Conservation (phyloP, 1,140 invertebrate species). For the Diachasmimorpha longicaudata region DNA sequence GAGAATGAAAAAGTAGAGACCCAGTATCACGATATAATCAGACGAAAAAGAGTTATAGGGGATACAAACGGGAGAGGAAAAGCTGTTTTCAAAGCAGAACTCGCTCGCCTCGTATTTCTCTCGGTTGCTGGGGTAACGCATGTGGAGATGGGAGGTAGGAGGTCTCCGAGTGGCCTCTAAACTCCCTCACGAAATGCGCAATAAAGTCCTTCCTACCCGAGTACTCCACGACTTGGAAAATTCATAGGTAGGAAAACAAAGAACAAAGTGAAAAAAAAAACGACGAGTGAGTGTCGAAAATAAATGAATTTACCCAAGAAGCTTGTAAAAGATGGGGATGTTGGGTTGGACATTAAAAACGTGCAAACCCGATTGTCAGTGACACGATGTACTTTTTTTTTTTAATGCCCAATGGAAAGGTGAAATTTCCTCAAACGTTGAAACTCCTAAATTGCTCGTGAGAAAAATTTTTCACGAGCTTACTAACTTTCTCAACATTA, state of each 20-base stretch:
- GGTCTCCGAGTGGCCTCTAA: conserved; percentile 12
- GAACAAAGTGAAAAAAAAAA: not conserved
- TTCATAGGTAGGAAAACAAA: conserved; percentile 3
- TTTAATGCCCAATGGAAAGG: not conserved
- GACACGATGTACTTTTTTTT: not conserved
- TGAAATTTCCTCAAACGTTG: not conserved
- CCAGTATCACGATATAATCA: conserved; percentile 3
- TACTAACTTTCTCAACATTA: not conserved
- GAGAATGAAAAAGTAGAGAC: not conserved
- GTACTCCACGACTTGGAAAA: conserved; percentile 18
- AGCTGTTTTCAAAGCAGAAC: conserved; percentile 12
- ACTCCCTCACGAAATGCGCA: conserved; percentile 15
- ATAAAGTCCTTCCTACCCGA: conserved; percentile 15
- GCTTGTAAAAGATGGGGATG: not conserved
- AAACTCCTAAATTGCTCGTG: not conserved
- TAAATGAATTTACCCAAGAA: conserved; percentile 6
- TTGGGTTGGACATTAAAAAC: not conserved
- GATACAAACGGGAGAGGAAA: not conserved
- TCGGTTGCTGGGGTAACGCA: not conserved
- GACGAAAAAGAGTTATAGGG: conserved; percentile 5
- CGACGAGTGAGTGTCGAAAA: not conserved
- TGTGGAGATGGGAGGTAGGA: not conserved
- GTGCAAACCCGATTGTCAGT: not conserved
- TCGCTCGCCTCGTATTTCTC: conserved; percentile 24
- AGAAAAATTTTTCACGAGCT: not conserved